Conservation (phyloP, 2,888 invertebrate species). For the Cremastobaeus sp. region DNA sequence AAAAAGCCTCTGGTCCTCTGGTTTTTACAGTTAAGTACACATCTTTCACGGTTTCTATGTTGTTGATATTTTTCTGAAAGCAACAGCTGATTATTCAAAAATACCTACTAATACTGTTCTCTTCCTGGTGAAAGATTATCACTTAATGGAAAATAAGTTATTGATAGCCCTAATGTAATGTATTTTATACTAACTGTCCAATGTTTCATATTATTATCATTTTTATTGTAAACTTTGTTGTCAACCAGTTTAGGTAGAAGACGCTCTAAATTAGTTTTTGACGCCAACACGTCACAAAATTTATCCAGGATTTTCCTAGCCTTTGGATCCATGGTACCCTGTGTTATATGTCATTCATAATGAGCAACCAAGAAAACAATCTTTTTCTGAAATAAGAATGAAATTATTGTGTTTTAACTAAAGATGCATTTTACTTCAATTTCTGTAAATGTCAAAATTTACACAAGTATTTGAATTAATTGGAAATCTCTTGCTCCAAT, state of each 20-base stretch:
- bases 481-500: too few relatives aligned
- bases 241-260: constrained; percentile 72
- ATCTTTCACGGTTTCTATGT: constrained; percentile 63
- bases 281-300: constrained; percentile 63
- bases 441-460: too few relatives aligned
- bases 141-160: constrained; percentile 7
- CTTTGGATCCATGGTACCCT: constrained; percentile 69
- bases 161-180: not conserved
- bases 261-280: constrained; percentile 58
- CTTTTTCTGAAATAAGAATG: too few relatives aligned
- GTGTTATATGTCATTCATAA: too few relatives aligned
- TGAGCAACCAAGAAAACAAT: too few relatives aligned
- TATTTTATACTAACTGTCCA: constrained; percentile 68
- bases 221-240: constrained; percentile 69
- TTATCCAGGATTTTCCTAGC: constrained; percentile 67
- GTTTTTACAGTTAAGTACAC: constrained; percentile 70
- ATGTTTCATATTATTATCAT: constrained; percentile 70
- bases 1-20: constrained; percentile 73
- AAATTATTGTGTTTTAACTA: too few relatives aligned
- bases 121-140: too few relatives aligned
- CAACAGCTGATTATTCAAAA: too few relatives aligned
- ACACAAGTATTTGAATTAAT: too few relatives aligned
- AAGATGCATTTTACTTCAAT: too few relatives aligned
- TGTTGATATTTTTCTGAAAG: constrained; percentile 64
- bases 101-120: constrained; percentile 1